These are phyloP conservation scores for Disparrhopalites patrizii DNA, from an alignment of 2,888 invertebrate genomes.

Conservation along the genomic window DNA sequence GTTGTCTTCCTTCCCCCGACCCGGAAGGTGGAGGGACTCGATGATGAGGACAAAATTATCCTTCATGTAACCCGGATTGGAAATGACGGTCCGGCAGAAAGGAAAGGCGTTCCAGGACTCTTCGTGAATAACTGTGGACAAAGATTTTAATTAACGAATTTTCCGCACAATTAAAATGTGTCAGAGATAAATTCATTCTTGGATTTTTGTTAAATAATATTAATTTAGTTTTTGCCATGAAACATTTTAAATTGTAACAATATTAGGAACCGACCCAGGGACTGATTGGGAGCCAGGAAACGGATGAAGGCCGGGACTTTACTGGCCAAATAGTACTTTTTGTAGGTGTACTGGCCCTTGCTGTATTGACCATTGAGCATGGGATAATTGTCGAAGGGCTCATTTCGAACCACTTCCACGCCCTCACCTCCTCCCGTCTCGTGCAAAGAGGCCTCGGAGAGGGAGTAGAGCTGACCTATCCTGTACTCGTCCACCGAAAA, in stretches of 20 bases:
- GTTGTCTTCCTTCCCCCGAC: conserved; percentile 51
- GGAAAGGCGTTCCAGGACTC: conserved; percentile 62
- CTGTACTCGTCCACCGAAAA: conserved; percentile 98
- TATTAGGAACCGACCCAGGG: too few relatives aligned
- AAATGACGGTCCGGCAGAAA: conserved; percentile 56
- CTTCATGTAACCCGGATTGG: conserved; percentile 55
- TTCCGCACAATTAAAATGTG: too few relatives aligned
- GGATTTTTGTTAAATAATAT: too few relatives aligned
- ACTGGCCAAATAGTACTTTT: conserved; percentile 93
- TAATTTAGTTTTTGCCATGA: too few relatives aligned
- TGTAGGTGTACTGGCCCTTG: conserved; percentile 97
- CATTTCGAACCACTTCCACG: conserved; percentile 86
- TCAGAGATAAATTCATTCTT: too few relatives aligned
- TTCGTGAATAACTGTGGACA: conserved; percentile 59
- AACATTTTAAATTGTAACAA: too few relatives aligned
- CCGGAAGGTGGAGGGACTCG: conserved; percentile 50
- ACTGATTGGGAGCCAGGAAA: neutral
- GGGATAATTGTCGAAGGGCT: conserved; percentile 88
- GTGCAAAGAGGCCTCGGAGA: conserved; percentile 72
- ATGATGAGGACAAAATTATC: conserved; percentile 58
- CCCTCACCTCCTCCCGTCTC: conserved; percentile 69
- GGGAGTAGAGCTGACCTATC: conserved; percentile 97
- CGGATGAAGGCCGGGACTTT: conserved; percentile 57
- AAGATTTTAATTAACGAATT: too few relatives aligned
- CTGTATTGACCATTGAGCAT: conserved; percentile 83